Evolutionary conservation across 2,113 vertebrate species (phyloP).

Genomic region (Octodon degus): DNA sequence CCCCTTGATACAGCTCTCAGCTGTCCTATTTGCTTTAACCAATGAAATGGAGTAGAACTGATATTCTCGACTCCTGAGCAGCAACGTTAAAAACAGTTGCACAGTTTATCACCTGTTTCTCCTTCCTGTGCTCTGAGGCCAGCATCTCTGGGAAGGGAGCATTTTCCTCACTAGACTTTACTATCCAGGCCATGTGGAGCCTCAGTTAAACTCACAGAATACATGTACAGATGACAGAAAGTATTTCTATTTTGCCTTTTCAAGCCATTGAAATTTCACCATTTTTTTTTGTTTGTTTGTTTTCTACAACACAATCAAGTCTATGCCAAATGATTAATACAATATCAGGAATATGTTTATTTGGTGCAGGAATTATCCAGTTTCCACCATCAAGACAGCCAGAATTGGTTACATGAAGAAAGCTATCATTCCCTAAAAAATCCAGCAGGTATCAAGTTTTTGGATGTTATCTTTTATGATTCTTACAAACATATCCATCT

Average conservation of each 20-base stretch:
- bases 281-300: background rate
- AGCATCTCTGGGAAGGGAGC: fast-evolving
- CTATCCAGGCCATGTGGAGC: fast-evolving
- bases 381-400: background rate
- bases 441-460: background rate
- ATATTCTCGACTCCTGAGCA: background rate
- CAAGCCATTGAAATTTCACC: background rate
- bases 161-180: background rate
- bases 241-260: background rate
- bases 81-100: background rate
- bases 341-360: background rate
- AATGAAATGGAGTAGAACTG: background rate
- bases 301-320: background rate
- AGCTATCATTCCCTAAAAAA: background rate
- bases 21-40: background rate
- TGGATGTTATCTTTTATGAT: background rate
- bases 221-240: background rate
- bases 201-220: background rate
- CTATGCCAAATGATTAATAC: background rate
- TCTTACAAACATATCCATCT: background rate
- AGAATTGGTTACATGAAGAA: conserved; percentile 1
- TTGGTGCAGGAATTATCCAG: background rate
- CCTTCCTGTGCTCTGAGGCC: background rate
- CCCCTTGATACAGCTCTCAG: background rate
- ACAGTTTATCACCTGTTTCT: background rate